A percentile compares a stretch with the other conserved stretches of the same genome.
These are phyloP conservation scores for Prinia subflava DNA, from an alignment of 2,113 vertebrate species.

Conservation along the genomic window DNA sequence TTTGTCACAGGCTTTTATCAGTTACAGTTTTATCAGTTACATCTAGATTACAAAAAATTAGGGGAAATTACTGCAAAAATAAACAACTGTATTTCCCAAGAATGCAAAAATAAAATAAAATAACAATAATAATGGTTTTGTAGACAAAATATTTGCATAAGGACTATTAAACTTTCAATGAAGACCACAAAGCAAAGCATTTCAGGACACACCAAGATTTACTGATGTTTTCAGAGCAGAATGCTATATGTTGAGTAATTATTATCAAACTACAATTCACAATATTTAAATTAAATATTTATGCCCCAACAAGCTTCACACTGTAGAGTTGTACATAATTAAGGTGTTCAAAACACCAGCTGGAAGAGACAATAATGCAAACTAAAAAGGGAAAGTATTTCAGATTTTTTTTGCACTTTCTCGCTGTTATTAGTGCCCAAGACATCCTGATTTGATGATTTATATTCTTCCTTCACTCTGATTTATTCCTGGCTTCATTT, in stretches of 20 bases:
- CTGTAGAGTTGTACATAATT: rapidly evolving
- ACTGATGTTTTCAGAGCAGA: not conserved
- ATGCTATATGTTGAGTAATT: not conserved
- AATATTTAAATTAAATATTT: not conserved
- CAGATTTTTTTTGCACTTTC: not conserved
- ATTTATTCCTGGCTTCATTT: not conserved
- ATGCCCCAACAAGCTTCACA: not conserved
- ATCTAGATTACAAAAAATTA: not conserved
- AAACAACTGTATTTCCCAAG: not conserved
- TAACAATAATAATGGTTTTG: not conserved
- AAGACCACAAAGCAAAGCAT: not conserved
- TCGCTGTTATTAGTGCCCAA: rapidly evolving
- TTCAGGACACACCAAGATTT: not conserved
- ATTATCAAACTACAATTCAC: not conserved
- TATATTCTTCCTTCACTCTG: not conserved
- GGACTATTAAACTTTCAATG: not conserved
- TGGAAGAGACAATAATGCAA: not conserved
- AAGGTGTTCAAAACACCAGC: not conserved
- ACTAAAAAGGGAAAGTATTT: not conserved
- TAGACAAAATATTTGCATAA: not conserved
- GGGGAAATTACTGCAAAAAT: not conserved
- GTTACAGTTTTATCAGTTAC: not conserved
- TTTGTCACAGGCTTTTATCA: not conserved
- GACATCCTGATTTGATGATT: not conserved
- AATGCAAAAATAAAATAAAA: not conserved